Conservation (phyloP, 1,140 invertebrate species). For the Eubasilissa regina region DNA sequence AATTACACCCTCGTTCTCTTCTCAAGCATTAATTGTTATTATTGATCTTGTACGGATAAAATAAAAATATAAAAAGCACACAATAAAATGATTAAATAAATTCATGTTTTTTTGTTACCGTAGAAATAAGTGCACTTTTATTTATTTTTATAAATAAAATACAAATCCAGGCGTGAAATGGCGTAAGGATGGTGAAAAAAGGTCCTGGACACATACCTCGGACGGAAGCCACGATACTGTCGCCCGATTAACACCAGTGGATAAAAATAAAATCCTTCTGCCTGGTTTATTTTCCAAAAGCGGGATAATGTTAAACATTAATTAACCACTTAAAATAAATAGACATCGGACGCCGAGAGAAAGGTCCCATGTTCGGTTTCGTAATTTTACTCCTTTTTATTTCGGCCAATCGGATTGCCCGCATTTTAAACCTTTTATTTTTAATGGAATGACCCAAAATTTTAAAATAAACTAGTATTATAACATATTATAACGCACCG, state of each 20-base stretch:
- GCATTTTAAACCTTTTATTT: too few species aligned
- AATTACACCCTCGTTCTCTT: too few species aligned
- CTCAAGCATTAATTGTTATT: too few species aligned
- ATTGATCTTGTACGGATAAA: too few species aligned
- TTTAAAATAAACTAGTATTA: too few species aligned
- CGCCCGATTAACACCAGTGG: constrained; percentile 32
- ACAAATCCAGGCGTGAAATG: background rate
- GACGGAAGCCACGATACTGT: constrained; percentile 18
- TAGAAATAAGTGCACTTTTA: too few species aligned
- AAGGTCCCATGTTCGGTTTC: constrained; percentile 21
- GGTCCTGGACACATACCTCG: constrained; percentile 22
- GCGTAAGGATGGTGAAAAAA: constrained; percentile 4
- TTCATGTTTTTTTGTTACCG: too few species aligned
- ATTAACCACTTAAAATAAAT: constrained; percentile 51
- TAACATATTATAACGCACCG: too few species aligned
- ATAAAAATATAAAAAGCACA: too few species aligned
- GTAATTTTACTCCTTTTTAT: background rate
- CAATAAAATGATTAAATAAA: too few species aligned
- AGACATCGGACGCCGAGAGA: constrained; percentile 17
- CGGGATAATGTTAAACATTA: constrained; percentile 51
- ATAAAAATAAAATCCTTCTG: constrained; percentile 43
- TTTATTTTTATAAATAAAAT: background rate
- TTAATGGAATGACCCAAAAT: too few species aligned
- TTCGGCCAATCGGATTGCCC: too few species aligned
- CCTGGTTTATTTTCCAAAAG: constrained; percentile 15